A percentile compares a stretch with the other conserved stretches of the same genome.
Evolutionary conservation across 2,797 vertebrate species (phyloP).

Genomic region (Paramormyrops hopkinsi): DNA sequence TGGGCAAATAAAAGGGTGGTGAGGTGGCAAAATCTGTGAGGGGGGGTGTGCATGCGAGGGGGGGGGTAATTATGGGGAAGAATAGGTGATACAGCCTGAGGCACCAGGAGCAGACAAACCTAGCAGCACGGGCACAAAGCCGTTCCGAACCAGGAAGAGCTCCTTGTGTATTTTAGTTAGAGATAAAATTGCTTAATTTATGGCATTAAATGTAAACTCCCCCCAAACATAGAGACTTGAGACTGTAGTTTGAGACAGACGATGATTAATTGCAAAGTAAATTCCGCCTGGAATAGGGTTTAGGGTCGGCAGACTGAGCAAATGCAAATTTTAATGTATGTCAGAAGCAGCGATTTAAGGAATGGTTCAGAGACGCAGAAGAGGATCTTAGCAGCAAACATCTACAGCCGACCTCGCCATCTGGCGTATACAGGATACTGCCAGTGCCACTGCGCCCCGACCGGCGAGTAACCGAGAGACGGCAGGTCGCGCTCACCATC

Average conservation of each 20-base stretch:
- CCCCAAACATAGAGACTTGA: neutral
- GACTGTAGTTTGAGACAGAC: neutral
- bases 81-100: neutral
- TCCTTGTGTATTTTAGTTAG: neutral
- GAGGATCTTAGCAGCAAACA: neutral
- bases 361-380: neutral
- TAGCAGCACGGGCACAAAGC: neutral
- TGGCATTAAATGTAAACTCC: neutral
- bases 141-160: neutral
- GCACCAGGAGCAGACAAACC: neutral
- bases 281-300: neutral
- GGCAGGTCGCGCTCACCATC: conserved; percentile 68
- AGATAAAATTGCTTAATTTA: neutral
- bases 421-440: neutral
- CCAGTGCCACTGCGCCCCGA: neutral
- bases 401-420: neutral
- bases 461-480: neutral
- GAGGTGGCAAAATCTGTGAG: neutral
- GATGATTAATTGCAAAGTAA: neutral
- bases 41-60: neutral
- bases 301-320: neutral
- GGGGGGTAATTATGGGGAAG: neutral
- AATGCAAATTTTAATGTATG: neutral
- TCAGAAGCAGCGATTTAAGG: neutral
- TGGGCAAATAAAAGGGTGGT: neutral